phyloP scores from a whole-genome alignment of 2,113 vertebrate genomes.

The Trematocara unimaculatum region DNA sequence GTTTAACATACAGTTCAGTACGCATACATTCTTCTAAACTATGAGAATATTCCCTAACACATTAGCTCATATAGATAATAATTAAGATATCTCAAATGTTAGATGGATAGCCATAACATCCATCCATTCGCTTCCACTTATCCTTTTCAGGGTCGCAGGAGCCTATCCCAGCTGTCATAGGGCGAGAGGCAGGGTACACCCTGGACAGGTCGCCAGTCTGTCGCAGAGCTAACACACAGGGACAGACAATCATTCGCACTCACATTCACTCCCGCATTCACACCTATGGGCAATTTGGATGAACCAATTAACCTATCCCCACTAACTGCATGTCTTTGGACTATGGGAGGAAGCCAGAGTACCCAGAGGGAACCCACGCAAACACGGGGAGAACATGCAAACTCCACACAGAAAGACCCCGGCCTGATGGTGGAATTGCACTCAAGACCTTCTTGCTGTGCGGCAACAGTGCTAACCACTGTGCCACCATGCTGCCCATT shows the following conservation, averaged over 20 bases:
- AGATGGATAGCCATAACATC: neutral
- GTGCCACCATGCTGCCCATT: neutral
- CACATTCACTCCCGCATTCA: neutral
- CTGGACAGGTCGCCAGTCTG: neutral
- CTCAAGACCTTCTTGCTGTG: neutral
- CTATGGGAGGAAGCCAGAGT: neutral
- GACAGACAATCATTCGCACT: too few relatives aligned
- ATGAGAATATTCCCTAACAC: neutral
- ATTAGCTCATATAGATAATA: neutral
- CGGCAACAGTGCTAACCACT: neutral
- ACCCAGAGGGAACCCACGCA: accelerated
- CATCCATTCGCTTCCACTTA: neutral
- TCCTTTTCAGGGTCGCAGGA: neutral
- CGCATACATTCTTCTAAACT: neutral
- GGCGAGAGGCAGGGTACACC: neutral
- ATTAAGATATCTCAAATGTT: neutral
- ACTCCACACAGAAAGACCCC: neutral
- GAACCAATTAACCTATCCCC: neutral
- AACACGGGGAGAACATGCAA: neutral
- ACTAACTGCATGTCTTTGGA: neutral
- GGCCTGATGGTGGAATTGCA: neutral
- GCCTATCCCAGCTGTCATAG: neutral
- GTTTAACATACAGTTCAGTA: neutral
- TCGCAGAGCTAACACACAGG: too few relatives aligned
- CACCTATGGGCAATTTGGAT: neutral